Base-by-base conservation (phyloP, 2,113 vertebrate genomes). In the Physeter macrocephalus region DNA sequence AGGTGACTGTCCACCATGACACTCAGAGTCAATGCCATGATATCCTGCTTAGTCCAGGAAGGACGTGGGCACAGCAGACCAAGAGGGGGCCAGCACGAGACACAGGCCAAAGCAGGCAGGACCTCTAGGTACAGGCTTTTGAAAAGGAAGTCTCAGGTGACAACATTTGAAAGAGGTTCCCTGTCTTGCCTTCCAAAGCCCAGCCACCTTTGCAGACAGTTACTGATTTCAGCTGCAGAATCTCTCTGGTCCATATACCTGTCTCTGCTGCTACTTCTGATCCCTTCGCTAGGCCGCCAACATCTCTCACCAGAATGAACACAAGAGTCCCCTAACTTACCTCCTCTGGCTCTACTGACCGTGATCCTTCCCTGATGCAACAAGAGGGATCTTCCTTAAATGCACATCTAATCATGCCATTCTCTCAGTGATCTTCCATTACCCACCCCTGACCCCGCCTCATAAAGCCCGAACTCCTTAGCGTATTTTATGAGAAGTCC, bases 231-330 rank as follows among this genome's bases (percentile, higher is more conserved):
- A n/a, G 54, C 64, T 12, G 62, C 8, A 15, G 52, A 41, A 17
- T 21, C 64, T 39, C 62, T 25, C 69, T 49, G 46, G 39, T 77
- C 80, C 4, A 6, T 57, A 31, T 31, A 4, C 23, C 39, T 49
- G 59, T 39, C 31, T 29, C 74, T 25, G 62, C 54, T 17, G n/a
- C 64, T n/a, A 8, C 52, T n/a, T 61, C 62, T 1, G 11, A 52
- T 34, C 29, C 61, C 34, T 8, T 3, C 2, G 0, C 6, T 9
- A 0, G 39, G 41, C 54, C 27, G 39, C 67, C 64, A 1, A 1
- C 2, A 6, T 36, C 54, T 82, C 57, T 36, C 17, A 14, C n/a
- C 21, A 18, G n/a, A 25, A 54, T 8, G 17, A 71, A 52, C 0
- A 31, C 15, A n/a, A n/a, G 34, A 2, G 0, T 12, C 11, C 27